Percentiles rank a stretch among this genome's conserved stretches.
Evolutionary conservation across 2,113 vertebrate species (phyloP).

Genomic region (Strix uralensis): DNA sequence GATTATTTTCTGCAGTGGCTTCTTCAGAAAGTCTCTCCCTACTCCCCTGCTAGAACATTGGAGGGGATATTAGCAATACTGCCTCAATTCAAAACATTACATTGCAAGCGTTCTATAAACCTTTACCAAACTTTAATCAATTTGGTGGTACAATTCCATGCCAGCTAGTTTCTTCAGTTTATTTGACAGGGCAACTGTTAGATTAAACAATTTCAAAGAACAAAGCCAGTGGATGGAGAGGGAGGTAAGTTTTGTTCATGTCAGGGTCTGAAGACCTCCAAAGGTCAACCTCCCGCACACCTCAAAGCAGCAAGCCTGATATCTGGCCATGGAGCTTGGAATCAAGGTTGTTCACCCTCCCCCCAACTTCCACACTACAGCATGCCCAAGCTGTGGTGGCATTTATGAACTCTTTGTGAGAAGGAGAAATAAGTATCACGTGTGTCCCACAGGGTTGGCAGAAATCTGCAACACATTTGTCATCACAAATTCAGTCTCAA

Average conservation of each 20-base stretch:
- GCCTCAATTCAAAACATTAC: not conserved
- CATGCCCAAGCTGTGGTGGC: rapidly evolving
- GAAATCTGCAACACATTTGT: not conserved
- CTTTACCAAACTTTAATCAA: not conserved
- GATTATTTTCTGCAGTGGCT: not conserved
- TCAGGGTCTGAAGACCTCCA: not conserved
- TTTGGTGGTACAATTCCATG: not conserved
- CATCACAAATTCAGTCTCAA: not conserved
- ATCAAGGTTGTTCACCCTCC: not conserved
- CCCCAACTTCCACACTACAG: not conserved
- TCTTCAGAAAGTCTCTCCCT: not conserved
- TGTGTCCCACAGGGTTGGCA: not conserved
- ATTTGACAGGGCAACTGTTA: not conserved
- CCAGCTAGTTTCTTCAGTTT: not conserved
- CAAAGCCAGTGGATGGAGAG: not conserved
- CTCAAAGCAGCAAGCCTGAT: not conserved
- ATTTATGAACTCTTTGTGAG: not conserved
- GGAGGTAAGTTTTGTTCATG: not conserved
- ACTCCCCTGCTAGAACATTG: not conserved
- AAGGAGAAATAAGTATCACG: not conserved
- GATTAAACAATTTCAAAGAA: not conserved
- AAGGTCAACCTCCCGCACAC: rapidly evolving
- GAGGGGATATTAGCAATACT: not conserved
- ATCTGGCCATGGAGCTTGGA: not conserved
- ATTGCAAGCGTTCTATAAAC: not conserved